A percentile compares a stretch with the other conserved stretches of the same genome.
Conservation (phyloP, 1,140 invertebrate species). For the Drosophila nigrodunni region DNA sequence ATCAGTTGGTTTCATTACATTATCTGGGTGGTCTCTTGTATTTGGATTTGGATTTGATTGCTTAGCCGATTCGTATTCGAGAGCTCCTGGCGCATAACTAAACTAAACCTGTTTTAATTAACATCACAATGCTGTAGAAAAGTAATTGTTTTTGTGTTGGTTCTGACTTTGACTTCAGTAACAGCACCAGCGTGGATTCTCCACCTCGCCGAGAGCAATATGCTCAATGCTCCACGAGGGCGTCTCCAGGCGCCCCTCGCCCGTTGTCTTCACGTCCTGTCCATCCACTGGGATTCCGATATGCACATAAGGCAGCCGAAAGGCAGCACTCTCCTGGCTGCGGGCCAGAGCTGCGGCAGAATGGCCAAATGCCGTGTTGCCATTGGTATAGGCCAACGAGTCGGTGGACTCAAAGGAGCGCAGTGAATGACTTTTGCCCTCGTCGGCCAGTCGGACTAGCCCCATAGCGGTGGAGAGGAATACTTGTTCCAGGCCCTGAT, state of each 20-base stretch:
- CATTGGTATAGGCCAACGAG: constrained; percentile 80
- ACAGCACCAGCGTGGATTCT: constrained; percentile 87
- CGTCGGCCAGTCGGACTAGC: constrained; percentile 85
- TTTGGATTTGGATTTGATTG: constrained; percentile 42
- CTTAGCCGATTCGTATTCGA: constrained; percentile 64
- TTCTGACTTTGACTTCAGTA: constrained; percentile 62
- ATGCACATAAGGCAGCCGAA: constrained; percentile 74
- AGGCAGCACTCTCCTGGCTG: constrained; percentile 52
- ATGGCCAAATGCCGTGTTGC: constrained; percentile 72
- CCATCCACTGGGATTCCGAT: constrained; percentile 82
- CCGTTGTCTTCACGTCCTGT: constrained; percentile 85
- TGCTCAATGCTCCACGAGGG: constrained; percentile 86
- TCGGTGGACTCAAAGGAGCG: constrained; percentile 86
- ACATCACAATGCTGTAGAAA: constrained; percentile 66
- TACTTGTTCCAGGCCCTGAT: constrained; percentile 89
- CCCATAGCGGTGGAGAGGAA: constrained; percentile 88
- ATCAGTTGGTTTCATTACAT: constrained; percentile 43
- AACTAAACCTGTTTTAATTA: constrained; percentile 65
- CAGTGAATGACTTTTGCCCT: constrained; percentile 85
- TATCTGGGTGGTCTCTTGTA: constrained; percentile 29
- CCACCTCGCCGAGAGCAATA: constrained; percentile 87
- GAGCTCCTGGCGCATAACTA: constrained; percentile 48
- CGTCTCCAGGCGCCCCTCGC: constrained; percentile 86
- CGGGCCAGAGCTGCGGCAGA: constrained; percentile 55
- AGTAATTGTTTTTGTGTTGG: constrained; percentile 8